Conservation (phyloP, 2,113 vertebrate species). For the Apistogramma diplotaenia region DNA sequence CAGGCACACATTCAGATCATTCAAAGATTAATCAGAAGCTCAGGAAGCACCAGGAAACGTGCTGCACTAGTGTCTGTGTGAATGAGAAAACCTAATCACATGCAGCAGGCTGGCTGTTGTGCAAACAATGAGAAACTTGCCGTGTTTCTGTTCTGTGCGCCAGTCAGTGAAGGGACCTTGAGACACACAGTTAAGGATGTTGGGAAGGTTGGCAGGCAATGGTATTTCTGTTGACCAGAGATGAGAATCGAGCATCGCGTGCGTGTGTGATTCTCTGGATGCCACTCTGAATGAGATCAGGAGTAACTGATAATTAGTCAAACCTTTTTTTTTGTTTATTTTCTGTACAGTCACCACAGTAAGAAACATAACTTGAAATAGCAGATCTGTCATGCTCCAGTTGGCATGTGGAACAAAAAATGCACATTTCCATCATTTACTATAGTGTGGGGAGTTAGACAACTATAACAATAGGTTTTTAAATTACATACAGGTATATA, state of each 20-base stretch:
- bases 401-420: no score
- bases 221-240: neutral
- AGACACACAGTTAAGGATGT: conserved; percentile 34
- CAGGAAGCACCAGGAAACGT: neutral
- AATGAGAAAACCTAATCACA: neutral
- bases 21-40: conserved; percentile 1
- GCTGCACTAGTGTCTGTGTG: neutral
- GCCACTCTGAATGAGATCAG: neutral
- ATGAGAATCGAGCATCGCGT: neutral
- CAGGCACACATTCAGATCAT: neutral
- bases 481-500: no score
- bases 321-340: no score
- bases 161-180: neutral
- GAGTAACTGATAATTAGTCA: neutral
- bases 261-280: neutral
- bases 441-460: no score
- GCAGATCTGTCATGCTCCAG: neutral
- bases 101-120: neutral
- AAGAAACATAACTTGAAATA: neutral
- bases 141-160: neutral
- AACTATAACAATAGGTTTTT: no score
- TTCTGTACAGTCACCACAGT: neutral
- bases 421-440: no score
- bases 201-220: conserved; percentile 17
- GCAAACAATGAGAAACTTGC: neutral